phyloP scores from a whole-genome alignment of 2,113 vertebrate genomes.

The Chlamydotis undulata region DNA sequence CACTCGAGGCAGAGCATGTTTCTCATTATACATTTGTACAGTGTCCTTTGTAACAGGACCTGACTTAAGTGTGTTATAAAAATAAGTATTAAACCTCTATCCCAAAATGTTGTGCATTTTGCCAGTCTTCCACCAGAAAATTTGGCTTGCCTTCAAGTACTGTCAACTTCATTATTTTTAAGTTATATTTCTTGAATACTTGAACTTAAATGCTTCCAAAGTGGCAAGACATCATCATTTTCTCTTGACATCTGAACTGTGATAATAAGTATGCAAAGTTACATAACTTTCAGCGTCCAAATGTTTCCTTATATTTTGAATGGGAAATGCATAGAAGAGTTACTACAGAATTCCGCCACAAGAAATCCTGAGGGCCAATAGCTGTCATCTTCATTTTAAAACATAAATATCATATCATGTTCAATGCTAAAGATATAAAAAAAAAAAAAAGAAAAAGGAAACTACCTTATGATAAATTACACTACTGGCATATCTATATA shows the following conservation, averaged over 20 bases:
- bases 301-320: not conserved
- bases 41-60: not conserved
- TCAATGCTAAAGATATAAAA: not conserved
- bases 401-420: fast-evolving
- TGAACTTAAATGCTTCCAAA: not conserved
- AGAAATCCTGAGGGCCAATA: not conserved
- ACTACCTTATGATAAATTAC: not conserved
- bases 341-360: not conserved
- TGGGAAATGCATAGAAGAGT: not conserved
- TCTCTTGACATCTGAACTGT: not conserved
- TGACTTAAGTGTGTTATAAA: not conserved
- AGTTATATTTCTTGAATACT: not conserved
- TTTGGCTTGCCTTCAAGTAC: not conserved
- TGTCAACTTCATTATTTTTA: not conserved
- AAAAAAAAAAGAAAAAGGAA: not conserved
- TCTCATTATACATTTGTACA: not conserved
- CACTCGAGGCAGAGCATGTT: not conserved
- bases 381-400: not conserved
- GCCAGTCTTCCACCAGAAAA: not conserved
- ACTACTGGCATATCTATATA: too few species aligned
- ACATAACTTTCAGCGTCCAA: not conserved
- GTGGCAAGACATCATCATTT: not conserved
- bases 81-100: not conserved
- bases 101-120: not conserved
- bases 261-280: not conserved